Evolutionary conservation across 2,888 invertebrate species (phyloP), one percentile per base, ranked within the genome.

Genomic region (Mactromeris polynyma): DNA sequence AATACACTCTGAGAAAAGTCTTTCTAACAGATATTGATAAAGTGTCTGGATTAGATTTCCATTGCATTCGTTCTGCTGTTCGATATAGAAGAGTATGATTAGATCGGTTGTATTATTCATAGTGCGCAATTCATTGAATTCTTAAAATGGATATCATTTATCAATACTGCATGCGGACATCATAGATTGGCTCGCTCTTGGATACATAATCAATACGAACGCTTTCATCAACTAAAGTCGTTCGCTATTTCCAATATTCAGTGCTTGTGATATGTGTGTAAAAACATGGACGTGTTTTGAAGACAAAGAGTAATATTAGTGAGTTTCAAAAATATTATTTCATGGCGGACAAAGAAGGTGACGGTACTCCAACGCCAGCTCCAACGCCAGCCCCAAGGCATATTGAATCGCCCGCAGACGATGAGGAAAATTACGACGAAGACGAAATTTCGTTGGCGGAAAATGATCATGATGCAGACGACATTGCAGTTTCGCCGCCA

Each of bases 401-500:
- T 31, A 54, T 69, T 36, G 69, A 38, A 42, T 31, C 69, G 40
- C 26, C n/a, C 36, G 84, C 36, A 54, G 84, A 84, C 58, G 73
- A 69, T 19, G 84, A 73, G 31, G 26, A 36, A 0, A 78, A 77
- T 33, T 77, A 81, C 42, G 86, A 90, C 40, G 77, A 64, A 26
- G 84, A 80, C 33, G 83, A 83, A 0, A 46, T 81, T 38, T 88
- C 88, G 21, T 51, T 83, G 40, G 82, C 81, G 46, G 80, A 84
- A 83, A 83, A 51, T 73, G 78, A 54, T 77, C 78, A 31, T 51
- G 87, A 78, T 82, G 87, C 80, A 26, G 87, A 83, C 54, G 84
- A 87, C n/a, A 83, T 86, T 14, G 85, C 85, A 17, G 85, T 91
- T 14, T 84, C 85, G 51, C 36, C 91, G n/a, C 85, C 69, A 40